phyloP scores from a whole-genome alignment of 2,888 invertebrate species.

The Synergus umbraculus region DNA sequence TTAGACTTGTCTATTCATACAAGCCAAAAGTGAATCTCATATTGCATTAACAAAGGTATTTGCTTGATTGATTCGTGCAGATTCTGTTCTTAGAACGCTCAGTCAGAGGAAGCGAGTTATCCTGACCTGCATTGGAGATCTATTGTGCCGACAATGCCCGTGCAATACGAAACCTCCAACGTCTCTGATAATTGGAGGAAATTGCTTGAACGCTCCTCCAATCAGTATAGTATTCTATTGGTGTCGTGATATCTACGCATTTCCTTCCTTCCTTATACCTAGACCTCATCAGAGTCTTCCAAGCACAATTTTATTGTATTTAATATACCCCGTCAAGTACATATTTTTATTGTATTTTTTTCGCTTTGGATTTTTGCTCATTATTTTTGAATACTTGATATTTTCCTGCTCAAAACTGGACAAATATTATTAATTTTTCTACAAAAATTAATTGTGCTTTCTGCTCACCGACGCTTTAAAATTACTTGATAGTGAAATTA shows the following conservation, averaged over 20 bases:
- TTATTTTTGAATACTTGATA: too few species aligned
- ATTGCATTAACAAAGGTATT: not conserved
- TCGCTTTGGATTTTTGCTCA: not conserved
- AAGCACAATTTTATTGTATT: not conserved
- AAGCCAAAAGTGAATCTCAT: not conserved
- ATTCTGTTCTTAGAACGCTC: conserved; percentile 36
- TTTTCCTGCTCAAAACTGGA: too few species aligned
- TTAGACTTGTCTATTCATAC: not conserved
- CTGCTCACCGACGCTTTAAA: too few species aligned
- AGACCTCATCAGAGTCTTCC: not conserved
- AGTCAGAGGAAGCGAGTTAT: conserved; percentile 31
- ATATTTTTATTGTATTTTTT: not conserved
- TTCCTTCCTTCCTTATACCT: conserved; percentile 16
- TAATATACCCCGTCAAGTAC: not conserved
- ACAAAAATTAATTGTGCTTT: too few species aligned
- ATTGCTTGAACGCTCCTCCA: conserved; percentile 69
- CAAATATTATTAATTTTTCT: too few species aligned
- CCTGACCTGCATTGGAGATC: conserved; percentile 58
- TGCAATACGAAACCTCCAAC: conserved; percentile 57
- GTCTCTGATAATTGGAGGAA: conserved; percentile 70
- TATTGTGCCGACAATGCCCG: conserved; percentile 61
- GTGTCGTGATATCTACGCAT: conserved; percentile 32
- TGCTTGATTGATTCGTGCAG: not conserved
- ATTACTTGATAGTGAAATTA: too few species aligned
- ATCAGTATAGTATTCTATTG: conserved; percentile 67